A percentile compares a stretch with the other conserved stretches of the same genome.
Evolutionary conservation across 2,888 invertebrate species (phyloP).

Genomic region (Polydrusus pterygomalis): DNA sequence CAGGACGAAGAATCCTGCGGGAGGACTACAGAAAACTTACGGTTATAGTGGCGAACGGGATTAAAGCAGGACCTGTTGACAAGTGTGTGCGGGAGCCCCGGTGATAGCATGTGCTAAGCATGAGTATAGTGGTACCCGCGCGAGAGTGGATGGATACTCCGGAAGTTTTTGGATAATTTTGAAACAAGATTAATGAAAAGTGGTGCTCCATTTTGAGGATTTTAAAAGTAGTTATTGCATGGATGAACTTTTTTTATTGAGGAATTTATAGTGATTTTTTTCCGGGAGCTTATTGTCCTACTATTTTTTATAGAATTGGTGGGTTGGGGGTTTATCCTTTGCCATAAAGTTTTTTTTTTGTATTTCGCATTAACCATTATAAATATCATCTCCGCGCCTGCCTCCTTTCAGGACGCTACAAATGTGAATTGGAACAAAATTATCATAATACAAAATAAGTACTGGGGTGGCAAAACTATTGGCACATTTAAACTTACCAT

Average conservation of each 20-base stretch:
- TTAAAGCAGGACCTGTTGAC: not conserved
- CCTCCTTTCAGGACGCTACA: no score
- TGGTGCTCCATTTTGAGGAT: conserved; percentile 5
- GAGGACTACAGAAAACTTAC: conserved; percentile 19
- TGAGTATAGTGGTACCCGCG: conserved; percentile 72
- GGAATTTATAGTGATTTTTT: conserved; percentile 5
- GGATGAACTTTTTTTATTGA: not conserved
- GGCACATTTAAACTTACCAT: no score
- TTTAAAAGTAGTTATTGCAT: conserved; percentile 14
- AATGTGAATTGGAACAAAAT: no score
- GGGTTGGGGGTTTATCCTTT: no score
- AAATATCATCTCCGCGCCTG: no score
- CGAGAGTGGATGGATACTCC: conserved; percentile 40
- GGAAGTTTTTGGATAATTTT: conserved; percentile 7
- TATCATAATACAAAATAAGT: no score
- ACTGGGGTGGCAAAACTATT: no score
- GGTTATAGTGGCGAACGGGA: conserved; percentile 5
- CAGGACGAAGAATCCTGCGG: conserved; percentile 41
- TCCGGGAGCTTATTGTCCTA: not conserved
- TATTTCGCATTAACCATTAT: no score
- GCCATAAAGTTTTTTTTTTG: no score
- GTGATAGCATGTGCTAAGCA: conserved; percentile 69
- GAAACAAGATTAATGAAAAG: conserved; percentile 13
- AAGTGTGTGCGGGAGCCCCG: conserved; percentile 50
- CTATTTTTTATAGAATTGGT: not conserved